Evolutionary conservation across 2,113 vertebrate genomes (phyloP).

Genomic region (Thryonomys swinderianus): DNA sequence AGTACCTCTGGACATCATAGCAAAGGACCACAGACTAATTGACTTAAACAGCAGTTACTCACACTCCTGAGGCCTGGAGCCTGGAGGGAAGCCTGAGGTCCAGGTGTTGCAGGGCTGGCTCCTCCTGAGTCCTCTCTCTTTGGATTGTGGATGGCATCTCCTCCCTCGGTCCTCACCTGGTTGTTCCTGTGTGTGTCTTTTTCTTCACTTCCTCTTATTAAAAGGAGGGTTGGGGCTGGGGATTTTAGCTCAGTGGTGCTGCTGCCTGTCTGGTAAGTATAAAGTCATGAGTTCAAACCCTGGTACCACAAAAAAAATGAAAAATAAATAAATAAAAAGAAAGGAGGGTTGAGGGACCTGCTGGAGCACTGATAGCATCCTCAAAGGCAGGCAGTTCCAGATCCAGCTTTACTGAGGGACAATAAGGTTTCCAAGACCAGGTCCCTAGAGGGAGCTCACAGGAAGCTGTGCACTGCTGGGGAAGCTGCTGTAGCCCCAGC

Average conservation of each 20-base stretch:
- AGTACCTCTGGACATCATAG: no score
- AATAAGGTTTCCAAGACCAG: not conserved
- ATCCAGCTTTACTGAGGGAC: rapidly evolving
- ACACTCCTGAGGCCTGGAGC: not conserved
- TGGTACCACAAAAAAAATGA: no score
- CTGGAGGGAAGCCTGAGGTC: not conserved
- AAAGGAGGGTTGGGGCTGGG: no score
- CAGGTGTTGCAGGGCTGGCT: not conserved
- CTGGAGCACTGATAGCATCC: not conserved
- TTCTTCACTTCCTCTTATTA: not conserved
- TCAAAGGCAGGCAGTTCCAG: no score
- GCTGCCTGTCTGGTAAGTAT: no score
- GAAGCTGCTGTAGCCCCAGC: not conserved
- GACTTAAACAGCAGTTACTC: not conserved
- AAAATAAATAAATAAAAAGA: no score
- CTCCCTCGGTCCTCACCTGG: no score
- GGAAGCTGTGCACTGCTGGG: rapidly evolving
- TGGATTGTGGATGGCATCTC: not conserved
- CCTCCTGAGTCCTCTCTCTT: not conserved
- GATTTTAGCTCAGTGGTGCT: no score
- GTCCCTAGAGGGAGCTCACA: rapidly evolving
- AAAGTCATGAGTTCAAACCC: no score
- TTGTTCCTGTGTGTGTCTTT: not conserved
- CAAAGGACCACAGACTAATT: not conserved
- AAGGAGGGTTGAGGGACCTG: not conserved